Percentiles rank a stretch among this genome's conserved stretches.
These are phyloP conservation scores for Ashinkailepas kermadecensis DNA, from an alignment of 2,888 invertebrate genomes.

Conservation along the genomic window DNA sequence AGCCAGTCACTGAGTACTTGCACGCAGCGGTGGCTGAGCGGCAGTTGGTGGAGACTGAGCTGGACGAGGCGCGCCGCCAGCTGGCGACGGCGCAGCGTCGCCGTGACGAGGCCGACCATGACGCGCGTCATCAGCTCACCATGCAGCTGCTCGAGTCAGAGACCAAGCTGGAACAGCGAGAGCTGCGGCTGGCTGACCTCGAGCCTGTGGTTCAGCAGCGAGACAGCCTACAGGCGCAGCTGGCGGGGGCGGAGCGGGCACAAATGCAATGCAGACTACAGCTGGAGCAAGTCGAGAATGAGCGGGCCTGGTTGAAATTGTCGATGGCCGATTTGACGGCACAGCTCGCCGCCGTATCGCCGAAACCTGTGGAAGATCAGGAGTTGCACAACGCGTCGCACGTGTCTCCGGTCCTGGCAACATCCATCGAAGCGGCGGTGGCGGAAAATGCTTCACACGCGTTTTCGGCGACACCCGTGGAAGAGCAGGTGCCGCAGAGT, in stretches of 20 bases:
- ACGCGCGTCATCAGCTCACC: not conserved
- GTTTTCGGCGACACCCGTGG: not conserved
- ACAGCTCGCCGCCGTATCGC: not conserved
- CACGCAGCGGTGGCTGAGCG: not conserved
- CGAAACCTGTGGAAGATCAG: too few species aligned
- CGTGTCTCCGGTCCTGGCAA: too few species aligned
- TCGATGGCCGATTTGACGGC: not conserved
- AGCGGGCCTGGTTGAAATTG: not conserved
- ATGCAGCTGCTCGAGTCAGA: constrained; percentile 17
- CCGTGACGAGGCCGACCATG: not conserved
- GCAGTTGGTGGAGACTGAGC: not conserved
- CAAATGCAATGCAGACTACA: too few species aligned
- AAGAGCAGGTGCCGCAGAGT: not conserved
- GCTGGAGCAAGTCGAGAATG: not conserved
- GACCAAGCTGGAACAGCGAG: not conserved
- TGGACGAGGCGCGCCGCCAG: not conserved
- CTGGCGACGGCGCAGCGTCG: not conserved
- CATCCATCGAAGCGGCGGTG: too few species aligned
- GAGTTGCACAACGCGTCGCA: too few species aligned
- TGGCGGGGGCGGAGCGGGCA: not conserved
- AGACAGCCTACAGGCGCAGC: not conserved
- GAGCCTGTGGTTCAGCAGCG: not conserved
- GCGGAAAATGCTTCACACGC: too few species aligned
- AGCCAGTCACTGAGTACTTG: not conserved
- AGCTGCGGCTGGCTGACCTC: constrained; percentile 17